Evolutionary conservation across 2,797 vertebrate genomes (phyloP).

Genomic region (Alectoris magna): DNA sequence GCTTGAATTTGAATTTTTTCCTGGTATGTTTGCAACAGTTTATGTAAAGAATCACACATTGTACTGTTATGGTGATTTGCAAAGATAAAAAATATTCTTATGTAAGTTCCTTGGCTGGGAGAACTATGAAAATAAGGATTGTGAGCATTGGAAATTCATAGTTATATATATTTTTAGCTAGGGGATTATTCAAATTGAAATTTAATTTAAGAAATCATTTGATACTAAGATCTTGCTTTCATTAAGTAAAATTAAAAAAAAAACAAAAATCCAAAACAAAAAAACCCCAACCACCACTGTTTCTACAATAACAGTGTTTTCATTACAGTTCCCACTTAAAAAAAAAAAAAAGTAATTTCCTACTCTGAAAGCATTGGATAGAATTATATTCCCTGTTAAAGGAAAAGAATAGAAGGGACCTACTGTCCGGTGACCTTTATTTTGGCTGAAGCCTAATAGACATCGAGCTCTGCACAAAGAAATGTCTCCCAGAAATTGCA

Average conservation of each 20-base stretch:
- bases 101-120: slow-evolving; percentile 12
- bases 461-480: slow-evolving; percentile 33
- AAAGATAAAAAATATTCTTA: slow-evolving; percentile 4
- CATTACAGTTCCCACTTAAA: slow-evolving; percentile 25
- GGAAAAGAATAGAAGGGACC: slow-evolving; percentile 58
- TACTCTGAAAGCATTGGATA: slow-evolving; percentile 53
- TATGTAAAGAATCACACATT: slow-evolving; percentile 18
- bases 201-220: slow-evolving; percentile 24
- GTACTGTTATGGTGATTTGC: not conserved
- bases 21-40: slow-evolving; percentile 40
- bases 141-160: slow-evolving; percentile 1
- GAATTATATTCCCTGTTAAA: slow-evolving; percentile 60
- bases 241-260: not conserved
- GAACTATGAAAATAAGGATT: slow-evolving; percentile 11
- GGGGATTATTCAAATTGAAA: not conserved
- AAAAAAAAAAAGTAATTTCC: slow-evolving; percentile 20
- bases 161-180: not conserved
- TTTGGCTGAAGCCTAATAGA: slow-evolving; percentile 74
- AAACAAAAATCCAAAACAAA: not conserved
- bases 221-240: not conserved
- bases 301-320: not conserved
- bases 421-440: slow-evolving; percentile 75
- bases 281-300: not conserved
- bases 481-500: slow-evolving; percentile 59
- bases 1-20: not conserved